Conservation (phyloP, 2,113 vertebrate species). For the Lasiurus borealis region DNA sequence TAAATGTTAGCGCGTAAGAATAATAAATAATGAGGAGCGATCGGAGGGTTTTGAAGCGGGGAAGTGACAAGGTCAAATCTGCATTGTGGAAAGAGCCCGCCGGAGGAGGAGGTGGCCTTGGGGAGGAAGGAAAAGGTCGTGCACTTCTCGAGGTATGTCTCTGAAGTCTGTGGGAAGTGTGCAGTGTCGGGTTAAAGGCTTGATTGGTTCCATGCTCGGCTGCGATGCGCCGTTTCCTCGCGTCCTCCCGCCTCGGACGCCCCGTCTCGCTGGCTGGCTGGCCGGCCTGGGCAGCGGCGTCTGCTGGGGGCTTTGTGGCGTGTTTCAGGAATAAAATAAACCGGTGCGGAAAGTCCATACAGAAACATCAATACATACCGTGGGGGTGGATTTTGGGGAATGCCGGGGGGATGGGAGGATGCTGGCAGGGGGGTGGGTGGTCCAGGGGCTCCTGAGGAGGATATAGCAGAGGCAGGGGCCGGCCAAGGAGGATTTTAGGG, state of each 20-base stretch:
- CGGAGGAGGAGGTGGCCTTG: slow-evolving; percentile 74
- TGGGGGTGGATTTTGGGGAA: rapidly evolving
- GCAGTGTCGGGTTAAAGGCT: slow-evolving; percentile 81
- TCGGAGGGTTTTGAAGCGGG: slow-evolving; percentile 60
- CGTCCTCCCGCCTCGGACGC: background rate
- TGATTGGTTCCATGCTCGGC: slow-evolving; percentile 82
- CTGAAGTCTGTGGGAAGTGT: slow-evolving; percentile 85
- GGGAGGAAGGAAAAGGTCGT: slow-evolving; percentile 72
- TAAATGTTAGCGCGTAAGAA: slow-evolving; percentile 64
- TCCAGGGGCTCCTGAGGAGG: rapidly evolving
- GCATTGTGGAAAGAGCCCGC: slow-evolving; percentile 66
- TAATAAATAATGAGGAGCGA: slow-evolving; percentile 70
- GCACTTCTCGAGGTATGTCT: slow-evolving; percentile 80
- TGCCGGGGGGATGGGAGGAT: rapidly evolving
- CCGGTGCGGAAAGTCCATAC: background rate
- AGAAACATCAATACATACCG: background rate
- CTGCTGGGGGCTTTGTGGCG: background rate
- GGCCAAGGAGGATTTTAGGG: background rate
- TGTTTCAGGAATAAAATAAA: background rate
- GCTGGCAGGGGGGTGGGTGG: too few relatives aligned
- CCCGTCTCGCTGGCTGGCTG: background rate
- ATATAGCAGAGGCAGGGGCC: background rate
- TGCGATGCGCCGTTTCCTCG: slow-evolving; percentile 71
- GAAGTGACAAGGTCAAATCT: slow-evolving; percentile 79
- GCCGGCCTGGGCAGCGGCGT: background rate